A percentile compares a stretch with the other conserved stretches of the same genome.
Evolutionary conservation across 2,797 vertebrate genomes (phyloP).

Genomic region (Ctenochaetus hawaiiensis): DNA sequence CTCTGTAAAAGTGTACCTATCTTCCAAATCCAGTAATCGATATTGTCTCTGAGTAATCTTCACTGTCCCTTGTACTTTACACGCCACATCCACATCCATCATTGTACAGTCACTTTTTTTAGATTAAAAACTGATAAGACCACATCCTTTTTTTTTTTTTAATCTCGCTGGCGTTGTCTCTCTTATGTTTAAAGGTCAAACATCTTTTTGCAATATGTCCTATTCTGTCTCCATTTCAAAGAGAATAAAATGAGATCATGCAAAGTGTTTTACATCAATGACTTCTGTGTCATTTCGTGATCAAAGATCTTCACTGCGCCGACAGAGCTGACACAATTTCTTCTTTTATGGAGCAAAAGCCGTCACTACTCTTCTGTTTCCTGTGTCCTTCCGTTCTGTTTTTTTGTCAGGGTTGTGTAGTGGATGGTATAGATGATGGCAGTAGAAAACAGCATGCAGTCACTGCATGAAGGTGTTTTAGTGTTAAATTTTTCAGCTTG

Average conservation of each 20-base stretch:
- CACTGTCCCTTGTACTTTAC: no score
- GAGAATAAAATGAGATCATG: no score
- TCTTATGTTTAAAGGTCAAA: no score
- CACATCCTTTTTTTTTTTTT: no score
- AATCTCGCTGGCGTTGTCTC: no score
- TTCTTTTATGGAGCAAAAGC: conserved; percentile 36
- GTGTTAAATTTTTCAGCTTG: conserved; percentile 8
- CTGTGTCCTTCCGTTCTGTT: conserved; percentile 9
- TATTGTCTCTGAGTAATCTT: no score
- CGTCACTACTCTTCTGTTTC: conserved; percentile 2
- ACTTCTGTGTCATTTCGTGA: not conserved
- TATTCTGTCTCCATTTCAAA: no score
- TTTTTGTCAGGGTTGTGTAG: conserved; percentile 17
- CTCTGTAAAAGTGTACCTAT: not conserved
- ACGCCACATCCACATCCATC: no score
- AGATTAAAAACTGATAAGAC: no score
- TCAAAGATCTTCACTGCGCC: conserved; percentile 23
- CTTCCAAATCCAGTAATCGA: no score
- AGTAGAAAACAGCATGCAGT: conserved; percentile 37
- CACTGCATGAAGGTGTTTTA: conserved; percentile 25
- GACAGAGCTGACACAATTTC: not conserved
- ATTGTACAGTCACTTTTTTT: no score
- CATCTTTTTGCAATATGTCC: no score
- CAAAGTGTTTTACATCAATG: not conserved
- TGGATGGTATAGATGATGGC: conserved; percentile 29